Percentiles rank a stretch among this genome's conserved stretches.
Evolutionary conservation across 2,888 invertebrate genomes (phyloP).

Genomic region (Tortricodes alternella): DNA sequence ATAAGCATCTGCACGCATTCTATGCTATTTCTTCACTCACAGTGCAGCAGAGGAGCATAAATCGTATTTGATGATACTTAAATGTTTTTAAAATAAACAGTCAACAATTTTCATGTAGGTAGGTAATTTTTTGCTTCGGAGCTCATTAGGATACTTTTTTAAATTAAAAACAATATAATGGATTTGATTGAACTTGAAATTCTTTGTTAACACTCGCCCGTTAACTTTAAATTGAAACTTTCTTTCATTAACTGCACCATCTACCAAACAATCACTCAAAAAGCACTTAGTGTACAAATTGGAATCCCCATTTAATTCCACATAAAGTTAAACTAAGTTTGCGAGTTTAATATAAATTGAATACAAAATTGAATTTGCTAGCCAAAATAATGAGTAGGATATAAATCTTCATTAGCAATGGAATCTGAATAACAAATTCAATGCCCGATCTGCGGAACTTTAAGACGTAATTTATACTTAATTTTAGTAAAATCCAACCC

Average conservation of each 20-base stretch:
- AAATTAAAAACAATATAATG: too few relatives aligned
- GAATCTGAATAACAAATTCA: constrained; percentile 44
- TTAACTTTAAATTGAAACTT: too few relatives aligned
- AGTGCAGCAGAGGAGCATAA: too few relatives aligned
- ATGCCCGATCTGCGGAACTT: constrained; percentile 39
- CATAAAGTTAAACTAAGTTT: constrained; percentile 1
- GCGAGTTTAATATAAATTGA: constrained; percentile 4
- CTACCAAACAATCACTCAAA: neutral
- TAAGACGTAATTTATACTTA: constrained; percentile 32
- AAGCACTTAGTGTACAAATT: neutral
- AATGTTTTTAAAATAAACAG: too few relatives aligned
- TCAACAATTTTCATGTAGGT: too few relatives aligned
- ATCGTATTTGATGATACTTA: too few relatives aligned
- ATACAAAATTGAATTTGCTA: constrained; percentile 46
- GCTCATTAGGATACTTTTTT: too few relatives aligned
- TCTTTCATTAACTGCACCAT: neutral
- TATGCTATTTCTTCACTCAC: too few relatives aligned
- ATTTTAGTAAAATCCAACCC: constrained; percentile 13
- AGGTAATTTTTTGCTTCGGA: too few relatives aligned
- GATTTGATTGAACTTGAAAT: too few relatives aligned
- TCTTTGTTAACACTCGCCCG: too few relatives aligned
- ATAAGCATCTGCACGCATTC: too few relatives aligned
- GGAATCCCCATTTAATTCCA: neutral
- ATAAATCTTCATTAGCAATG: constrained; percentile 48
- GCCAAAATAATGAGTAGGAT: constrained; percentile 44